These are phyloP conservation scores for Hepsetus odoe DNA, from an alignment of 2,113 vertebrate species.

Conservation along the genomic window DNA sequence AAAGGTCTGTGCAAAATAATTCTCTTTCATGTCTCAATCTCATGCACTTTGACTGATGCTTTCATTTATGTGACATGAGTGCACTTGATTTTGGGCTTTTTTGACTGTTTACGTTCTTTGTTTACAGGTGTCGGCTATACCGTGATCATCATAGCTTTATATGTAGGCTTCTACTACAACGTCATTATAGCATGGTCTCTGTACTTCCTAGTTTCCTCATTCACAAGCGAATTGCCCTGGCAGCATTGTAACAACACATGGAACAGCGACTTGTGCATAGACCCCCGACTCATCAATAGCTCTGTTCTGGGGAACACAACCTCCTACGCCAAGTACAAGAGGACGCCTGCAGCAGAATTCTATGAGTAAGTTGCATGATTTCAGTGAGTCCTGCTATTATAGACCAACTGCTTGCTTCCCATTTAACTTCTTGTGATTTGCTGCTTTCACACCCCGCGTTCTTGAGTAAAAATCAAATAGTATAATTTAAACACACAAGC, in stretches of 20 bases:
- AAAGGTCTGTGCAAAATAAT: constrained; percentile 83
- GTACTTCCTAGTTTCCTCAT: constrained; percentile 94
- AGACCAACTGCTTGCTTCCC: neutral
- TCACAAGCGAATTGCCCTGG: constrained; percentile 90
- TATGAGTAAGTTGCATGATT: constrained; percentile 88
- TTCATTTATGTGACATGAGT: neutral
- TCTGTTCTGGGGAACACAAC: constrained; percentile 83
- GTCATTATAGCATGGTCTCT: constrained; percentile 99
- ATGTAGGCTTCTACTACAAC: constrained; percentile 99
- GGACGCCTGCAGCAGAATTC: constrained; percentile 93
- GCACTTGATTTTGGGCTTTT: neutral
- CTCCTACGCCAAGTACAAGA: constrained; percentile 91
- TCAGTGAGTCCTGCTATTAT: neutral
- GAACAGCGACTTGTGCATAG: constrained; percentile 93
- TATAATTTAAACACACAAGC: no score
- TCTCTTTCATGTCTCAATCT: constrained; percentile 31
- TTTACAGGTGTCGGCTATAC: constrained; percentile 92
- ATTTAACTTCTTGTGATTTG: neutral
- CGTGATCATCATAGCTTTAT: constrained; percentile 96
- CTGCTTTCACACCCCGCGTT: no score
- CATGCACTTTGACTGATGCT: neutral
- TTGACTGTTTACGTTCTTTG: neutral
- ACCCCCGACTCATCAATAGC: constrained; percentile 80
- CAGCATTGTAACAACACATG: constrained; percentile 86
- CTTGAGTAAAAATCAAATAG: no score